These are phyloP conservation scores for Anas acuta DNA, from an alignment of 2,797 vertebrate genomes.

Conservation along the genomic window DNA sequence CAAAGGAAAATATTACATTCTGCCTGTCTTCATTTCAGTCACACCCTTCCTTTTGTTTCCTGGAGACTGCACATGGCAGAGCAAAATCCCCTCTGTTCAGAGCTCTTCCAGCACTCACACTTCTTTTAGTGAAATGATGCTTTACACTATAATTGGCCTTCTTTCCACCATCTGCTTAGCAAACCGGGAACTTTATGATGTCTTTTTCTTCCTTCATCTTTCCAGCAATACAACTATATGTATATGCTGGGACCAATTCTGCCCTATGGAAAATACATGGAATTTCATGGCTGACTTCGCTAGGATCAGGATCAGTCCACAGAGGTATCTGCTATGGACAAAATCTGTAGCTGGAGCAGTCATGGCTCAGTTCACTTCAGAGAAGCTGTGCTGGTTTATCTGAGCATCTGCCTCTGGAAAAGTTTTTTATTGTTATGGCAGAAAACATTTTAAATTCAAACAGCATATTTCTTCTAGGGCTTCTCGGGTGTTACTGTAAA, in stretches of 20 bases:
- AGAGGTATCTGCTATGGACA: not conserved
- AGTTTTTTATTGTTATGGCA: not conserved
- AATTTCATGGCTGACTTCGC: not conserved
- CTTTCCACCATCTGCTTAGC: conserved; percentile 16
- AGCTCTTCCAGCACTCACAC: conserved; percentile 4
- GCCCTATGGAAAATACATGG: not conserved
- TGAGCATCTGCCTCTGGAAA: not conserved
- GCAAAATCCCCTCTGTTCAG: conserved; percentile 8
- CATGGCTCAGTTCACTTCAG: conserved; percentile 23
- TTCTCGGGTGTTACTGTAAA: not conserved
- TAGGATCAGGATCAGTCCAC: not conserved
- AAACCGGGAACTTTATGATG: not conserved
- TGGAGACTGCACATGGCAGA: conserved; percentile 18
- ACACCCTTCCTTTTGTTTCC: conserved; percentile 64
- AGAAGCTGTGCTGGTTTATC: not conserved
- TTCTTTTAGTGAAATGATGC: conserved; percentile 22
- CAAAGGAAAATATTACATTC: conserved; percentile 68
- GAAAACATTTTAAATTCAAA: not conserved
- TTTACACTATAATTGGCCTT: not conserved
- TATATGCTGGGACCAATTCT: not conserved
- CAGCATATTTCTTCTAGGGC: not conserved
- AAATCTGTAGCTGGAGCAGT: not conserved
- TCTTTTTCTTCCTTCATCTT: not conserved
- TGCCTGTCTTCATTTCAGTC: conserved; percentile 63
- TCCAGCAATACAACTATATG: not conserved